Evolutionary conservation across 2,797 vertebrate species (phyloP).

Genomic region (Tenualosa thibaudeaui): DNA sequence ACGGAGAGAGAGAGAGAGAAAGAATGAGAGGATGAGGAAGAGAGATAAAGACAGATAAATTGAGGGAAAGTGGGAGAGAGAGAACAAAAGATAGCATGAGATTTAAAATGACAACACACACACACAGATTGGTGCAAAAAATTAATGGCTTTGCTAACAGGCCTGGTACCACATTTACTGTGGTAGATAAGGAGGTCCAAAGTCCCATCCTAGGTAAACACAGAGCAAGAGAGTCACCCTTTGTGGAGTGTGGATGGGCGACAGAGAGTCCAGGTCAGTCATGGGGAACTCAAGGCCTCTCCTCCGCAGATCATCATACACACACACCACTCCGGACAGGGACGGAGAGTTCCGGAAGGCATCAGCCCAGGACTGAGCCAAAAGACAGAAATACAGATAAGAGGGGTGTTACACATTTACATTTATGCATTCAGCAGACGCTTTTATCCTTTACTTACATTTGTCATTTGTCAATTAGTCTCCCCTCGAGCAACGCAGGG

Average conservation of each 20-base stretch:
- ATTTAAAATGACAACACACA: not conserved
- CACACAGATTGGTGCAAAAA: not conserved
- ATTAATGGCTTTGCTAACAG: not conserved
- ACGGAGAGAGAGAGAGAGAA: not conserved
- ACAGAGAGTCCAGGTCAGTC: conserved; percentile 95
- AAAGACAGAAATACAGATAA: conserved; percentile 25
- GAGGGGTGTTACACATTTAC: not conserved
- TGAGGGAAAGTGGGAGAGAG: not conserved
- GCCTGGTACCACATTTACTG: not conserved
- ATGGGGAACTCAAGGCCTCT: conserved; percentile 98
- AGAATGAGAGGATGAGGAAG: not conserved
- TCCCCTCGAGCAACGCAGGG: too few species aligned
- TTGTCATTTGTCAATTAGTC: too few species aligned
- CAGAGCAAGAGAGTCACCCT: conserved; percentile 75
- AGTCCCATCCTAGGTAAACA: not conserved
- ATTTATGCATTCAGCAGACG: not conserved
- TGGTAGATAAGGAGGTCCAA: not conserved
- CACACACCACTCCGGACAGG: conserved; percentile 86
- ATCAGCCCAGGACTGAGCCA: conserved; percentile 90
- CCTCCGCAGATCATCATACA: conserved; percentile 91
- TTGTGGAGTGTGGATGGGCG: conserved; percentile 95
- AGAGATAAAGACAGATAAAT: not conserved
- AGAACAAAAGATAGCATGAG: not conserved
- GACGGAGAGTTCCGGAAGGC: conserved; percentile 92
- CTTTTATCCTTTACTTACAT: too few species aligned